These are phyloP conservation scores for Sclerodermus sp. DNA, from an alignment of 2,888 invertebrate species.

Conservation along the genomic window DNA sequence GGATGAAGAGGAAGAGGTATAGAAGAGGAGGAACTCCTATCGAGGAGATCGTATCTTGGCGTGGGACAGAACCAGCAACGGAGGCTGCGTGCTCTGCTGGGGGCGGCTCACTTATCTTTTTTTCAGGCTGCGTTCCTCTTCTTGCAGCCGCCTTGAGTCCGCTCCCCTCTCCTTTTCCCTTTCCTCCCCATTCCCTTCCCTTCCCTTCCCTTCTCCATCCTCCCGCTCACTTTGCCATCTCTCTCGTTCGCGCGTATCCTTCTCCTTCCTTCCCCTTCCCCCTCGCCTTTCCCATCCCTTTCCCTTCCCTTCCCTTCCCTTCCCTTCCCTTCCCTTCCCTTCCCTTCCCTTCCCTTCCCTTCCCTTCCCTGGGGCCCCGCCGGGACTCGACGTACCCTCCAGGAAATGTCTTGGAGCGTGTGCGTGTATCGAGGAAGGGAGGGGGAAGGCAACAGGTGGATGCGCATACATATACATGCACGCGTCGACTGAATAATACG, in stretches of 20 bases:
- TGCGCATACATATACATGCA: too few relatives aligned
- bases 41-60: slow-evolving; percentile 41
- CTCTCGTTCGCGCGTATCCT: slow-evolving; percentile 5
- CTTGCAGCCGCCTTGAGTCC: neutral
- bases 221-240: slow-evolving; percentile 14
- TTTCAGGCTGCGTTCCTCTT: too few relatives aligned
- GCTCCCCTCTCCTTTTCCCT: neutral
- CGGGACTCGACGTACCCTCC: slow-evolving; percentile 23
- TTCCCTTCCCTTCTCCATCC: slow-evolving; percentile 23
- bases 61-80: slow-evolving; percentile 46
- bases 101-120: slow-evolving; percentile 52
- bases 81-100: slow-evolving; percentile 56
- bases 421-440: slow-evolving; percentile 10
- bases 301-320: slow-evolving; percentile 3
- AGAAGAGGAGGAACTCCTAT: slow-evolving; percentile 38
- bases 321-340: slow-evolving; percentile 12
- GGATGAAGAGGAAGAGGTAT: neutral
- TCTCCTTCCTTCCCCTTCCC: slow-evolving; percentile 11
- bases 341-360: slow-evolving; percentile 9
- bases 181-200: slow-evolving; percentile 4
- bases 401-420: slow-evolving; percentile 17
- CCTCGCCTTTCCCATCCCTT: slow-evolving; percentile 11
- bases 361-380: slow-evolving; percentile 12
- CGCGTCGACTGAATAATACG: slow-evolving; percentile 32
- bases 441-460: slow-evolving; percentile 51